Conservation (phyloP, 2,113 vertebrate species). For the Cathartes aura region DNA sequence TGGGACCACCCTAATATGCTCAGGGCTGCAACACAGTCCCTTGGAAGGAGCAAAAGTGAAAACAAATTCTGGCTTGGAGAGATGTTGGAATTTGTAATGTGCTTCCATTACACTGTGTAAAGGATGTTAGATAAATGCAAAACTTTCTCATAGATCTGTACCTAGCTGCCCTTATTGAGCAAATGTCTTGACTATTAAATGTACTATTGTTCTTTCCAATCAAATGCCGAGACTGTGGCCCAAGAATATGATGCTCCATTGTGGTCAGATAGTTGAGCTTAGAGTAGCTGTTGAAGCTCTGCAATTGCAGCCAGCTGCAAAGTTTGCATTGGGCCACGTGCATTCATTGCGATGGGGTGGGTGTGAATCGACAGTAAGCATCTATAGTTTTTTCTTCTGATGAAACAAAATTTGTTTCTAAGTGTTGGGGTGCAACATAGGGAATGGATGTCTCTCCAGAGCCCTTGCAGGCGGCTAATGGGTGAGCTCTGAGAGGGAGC, state of each 20-base stretch:
- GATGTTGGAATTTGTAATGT: neutral
- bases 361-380: fast-evolving
- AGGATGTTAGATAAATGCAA: neutral
- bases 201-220: neutral
- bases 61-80: neutral
- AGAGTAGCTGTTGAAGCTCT: neutral
- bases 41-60: neutral
- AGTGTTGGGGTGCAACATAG: neutral
- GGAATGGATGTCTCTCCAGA: neutral
- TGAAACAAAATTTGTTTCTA: neutral
- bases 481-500: neutral
- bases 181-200: neutral
- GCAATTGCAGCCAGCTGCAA: neutral
- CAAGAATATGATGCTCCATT: neutral
- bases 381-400: neutral
- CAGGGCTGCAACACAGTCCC: neutral
- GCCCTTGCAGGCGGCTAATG: neutral
- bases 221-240: neutral
- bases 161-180: neutral
- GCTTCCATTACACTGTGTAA: neutral
- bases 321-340: neutral
- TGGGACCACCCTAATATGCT: neutral
- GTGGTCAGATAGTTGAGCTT: neutral
- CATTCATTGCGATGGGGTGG: fast-evolving
- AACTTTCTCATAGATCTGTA: neutral